Base-by-base conservation (phyloP, 2,797 vertebrate species). In the Trematomus bernacchii region DNA sequence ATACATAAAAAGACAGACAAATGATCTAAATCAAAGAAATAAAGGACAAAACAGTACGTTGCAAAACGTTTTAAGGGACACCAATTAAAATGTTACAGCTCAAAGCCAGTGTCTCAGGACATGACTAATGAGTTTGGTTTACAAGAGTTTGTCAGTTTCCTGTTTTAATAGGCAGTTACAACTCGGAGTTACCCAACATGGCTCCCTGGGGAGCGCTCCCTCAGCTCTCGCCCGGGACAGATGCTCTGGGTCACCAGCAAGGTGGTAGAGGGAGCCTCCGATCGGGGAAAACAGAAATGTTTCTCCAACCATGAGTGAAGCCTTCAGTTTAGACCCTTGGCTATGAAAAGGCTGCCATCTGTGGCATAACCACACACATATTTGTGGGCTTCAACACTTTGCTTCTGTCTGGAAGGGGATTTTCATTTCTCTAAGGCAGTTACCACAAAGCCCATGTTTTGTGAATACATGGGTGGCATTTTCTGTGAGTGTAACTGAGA, bases 111-210 rank as follows among this genome's bases (percentile, higher is more conserved):
- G 84, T 88, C 85, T 82, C 66, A 57, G 74, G 85, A 92, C 84
- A 84, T 92, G 91, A 91, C 89, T 94, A 90, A 94, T 90, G 91
- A 92, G 83, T 91, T 91, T 87, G 87, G 84, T 92, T 93, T 93
- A 88, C 88, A 82, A 73, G 83, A 85, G 89, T 91, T 89, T 79
- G 85, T 92, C 87, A 80, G 86, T 85, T 92, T 94, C 91, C 87
- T 90, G 90, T 90, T 93, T 91, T 82, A 93, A 85, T 75, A 76
- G 80, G 85, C 83, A 83, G 84, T 85, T 89, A 91, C 90, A 92
- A 88, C 85, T 90, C 65, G 23, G 82, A 84, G 87, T 91, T 89
- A 89, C 77, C 85, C 83, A 88, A 77, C 89, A 77, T 64, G 81
- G 71, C 79, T 88, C 92, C 87, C 87, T 43, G 37, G 90, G 89